These are phyloP conservation scores for Agrochola lychnidis DNA, from an alignment of 2,888 invertebrate genomes.

Conservation along the genomic window DNA sequence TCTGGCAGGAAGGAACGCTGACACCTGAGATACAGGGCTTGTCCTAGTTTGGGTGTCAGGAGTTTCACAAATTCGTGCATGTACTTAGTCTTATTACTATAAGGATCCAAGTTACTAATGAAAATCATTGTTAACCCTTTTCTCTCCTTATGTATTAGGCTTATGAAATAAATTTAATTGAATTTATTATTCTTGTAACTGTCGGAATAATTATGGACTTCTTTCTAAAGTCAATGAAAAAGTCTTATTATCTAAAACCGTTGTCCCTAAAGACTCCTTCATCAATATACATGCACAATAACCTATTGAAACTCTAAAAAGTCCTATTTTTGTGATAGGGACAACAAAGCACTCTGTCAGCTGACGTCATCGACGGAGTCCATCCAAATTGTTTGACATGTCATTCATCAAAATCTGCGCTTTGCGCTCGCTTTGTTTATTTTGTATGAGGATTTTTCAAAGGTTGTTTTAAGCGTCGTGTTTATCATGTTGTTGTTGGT, in stretches of 20 bases:
- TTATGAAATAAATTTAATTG: too few relatives aligned
- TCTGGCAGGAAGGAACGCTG: too few relatives aligned
- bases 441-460: slow-evolving; percentile 35
- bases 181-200: slow-evolving; percentile 2
- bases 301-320: slow-evolving; percentile 41
- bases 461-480: slow-evolving; percentile 16
- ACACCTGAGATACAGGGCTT: too few relatives aligned
- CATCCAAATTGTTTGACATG: slow-evolving; percentile 59
- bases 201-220: background rate
- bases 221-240: too few relatives aligned
- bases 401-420: slow-evolving; percentile 55
- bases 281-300: slow-evolving; percentile 34
- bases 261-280: background rate
- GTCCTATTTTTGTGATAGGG: slow-evolving; percentile 38
- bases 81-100: too few relatives aligned
- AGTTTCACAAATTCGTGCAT: too few relatives aligned
- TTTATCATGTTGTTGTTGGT: slow-evolving; percentile 29
- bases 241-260: background rate
- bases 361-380: slow-evolving; percentile 35
- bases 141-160: too few relatives aligned
- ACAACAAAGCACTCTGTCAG: slow-evolving; percentile 53
- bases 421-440: slow-evolving; percentile 44
- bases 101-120: too few relatives aligned
- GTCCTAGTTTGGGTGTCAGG: too few relatives aligned
- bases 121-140: too few relatives aligned